Evolutionary conservation across 1,140 invertebrate species (phyloP), one percentile per base, ranked within the genome.

Genomic region (Calycopis cecrops): DNA sequence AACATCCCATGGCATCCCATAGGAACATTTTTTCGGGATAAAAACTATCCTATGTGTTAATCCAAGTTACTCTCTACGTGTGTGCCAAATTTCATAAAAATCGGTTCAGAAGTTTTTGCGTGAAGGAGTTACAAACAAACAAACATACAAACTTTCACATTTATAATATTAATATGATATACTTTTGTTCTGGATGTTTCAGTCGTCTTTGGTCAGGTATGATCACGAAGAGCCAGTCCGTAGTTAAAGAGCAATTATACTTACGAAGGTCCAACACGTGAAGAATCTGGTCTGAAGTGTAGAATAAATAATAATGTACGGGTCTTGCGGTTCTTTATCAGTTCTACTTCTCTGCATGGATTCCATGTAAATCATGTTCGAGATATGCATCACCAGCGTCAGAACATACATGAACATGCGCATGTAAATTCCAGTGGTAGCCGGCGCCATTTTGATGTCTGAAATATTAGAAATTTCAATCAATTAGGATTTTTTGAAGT

Each of bases 251-350:
- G n/a, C n/a, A n/a, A n/a, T 44, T 34, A 51, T 16, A 71, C 69
- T 72, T 57, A 75, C 72, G 55, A 75, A 67, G 11, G 65, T 75
- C 72, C 72, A 75, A n/a, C 60, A 59, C 10, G 72, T 75, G 9
- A 75, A 66, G 18, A 55, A 75, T 16, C 69, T 47, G 0, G 48
- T 47, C 14, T 73, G 69, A 14, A 71, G 21, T 3, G 60, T 59
- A 8, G 48, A 33, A 17, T 67, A 73, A 0, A 6, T 21, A n/a
- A 33, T 48, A 0, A 76, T 18, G 12, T 62, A 48, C 1, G 62
- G 63, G 42, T 69, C 61, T 0, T 63, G 35, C 0, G 21, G 11
- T 1, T 59, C 11, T 4, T 67, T 53, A 0, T 34, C 48, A 0
- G n/a, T n/a, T n/a, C 48, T 50, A 12, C 62, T 17, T 0, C 12